Evolutionary conservation across 2,113 vertebrate species (phyloP), one percentile per base, ranked within the genome.

Genomic region (Felis chaus): DNA sequence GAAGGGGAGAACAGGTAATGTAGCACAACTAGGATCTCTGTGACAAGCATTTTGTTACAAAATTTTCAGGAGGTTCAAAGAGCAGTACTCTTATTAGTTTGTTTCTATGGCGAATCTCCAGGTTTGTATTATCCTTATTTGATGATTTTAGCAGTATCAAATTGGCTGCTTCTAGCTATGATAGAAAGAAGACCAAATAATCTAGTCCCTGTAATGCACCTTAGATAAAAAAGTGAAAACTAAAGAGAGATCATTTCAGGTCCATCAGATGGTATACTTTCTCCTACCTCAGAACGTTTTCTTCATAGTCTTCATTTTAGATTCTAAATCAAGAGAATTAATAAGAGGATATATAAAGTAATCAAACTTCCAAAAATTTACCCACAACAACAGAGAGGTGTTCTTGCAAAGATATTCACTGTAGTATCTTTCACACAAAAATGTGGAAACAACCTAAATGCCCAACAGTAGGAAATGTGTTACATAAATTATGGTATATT

Each of bases 71-170:
- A 90, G 86, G 33, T 88, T 78, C 41, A 86, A 96, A 93, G 53
- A 81, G 41, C 18, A 48, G 18, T 82, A 29, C 27, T 78, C 16
- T 57, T 33, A n/a, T 3, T 71, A 69, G 65, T 74, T 66, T 84
- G 29, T 94, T 94, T 89, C 76, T 88, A 0, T 79, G 89, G 39
- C n/a, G 65, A 3, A 25, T 90, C 10, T 95, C 73, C 61, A 61
- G 48, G 29, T 63, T 85, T 73, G 68, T 92, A 63, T 92, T 92
- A 84, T 73, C 80, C 53, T 91, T 85, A 86, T 61, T 79, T 81
- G 39, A 80, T 96, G 66, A 86, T 31, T 76, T 89, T 41, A 90
- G 48, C 66, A 92, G 55, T 73, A 53, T 91, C 57, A 41, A 68
- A 63, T 89, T 92, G 73, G 53, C 50, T 79, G 71, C 15, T 71